Percentiles rank a stretch among this genome's conserved stretches.
These are phyloP conservation scores for Hetaerina titia DNA, from an alignment of 2,888 invertebrate species.

Conservation along the genomic window DNA sequence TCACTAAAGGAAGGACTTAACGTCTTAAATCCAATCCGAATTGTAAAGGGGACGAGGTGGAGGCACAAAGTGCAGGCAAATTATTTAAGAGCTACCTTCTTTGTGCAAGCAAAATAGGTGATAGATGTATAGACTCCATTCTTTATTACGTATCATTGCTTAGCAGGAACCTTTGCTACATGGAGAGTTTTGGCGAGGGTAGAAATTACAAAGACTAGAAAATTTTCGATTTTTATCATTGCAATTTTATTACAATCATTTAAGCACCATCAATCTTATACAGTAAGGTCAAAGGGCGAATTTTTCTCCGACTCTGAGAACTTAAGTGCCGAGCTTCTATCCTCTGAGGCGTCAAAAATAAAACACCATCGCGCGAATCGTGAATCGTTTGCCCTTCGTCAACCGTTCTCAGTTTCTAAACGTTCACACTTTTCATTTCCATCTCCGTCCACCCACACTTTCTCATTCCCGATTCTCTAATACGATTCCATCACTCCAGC, in stretches of 20 bases:
- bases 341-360: neutral
- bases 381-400: neutral
- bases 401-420: neutral
- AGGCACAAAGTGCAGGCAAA: neutral
- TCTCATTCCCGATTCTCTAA: neutral
- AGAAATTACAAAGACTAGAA: neutral
- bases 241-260: neutral
- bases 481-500: neutral
- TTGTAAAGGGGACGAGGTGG: neutral
- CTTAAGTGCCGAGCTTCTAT: neutral
- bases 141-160: neutral
- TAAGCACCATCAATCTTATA: neutral
- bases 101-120: too few relatives aligned
- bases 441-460: neutral
- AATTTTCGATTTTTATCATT: neutral
- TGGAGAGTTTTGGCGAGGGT: neutral
- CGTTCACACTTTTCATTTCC: neutral
- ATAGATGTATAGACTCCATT: too few relatives aligned
- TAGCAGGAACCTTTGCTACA: neutral
- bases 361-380: neutral
- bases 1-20: too few relatives aligned
- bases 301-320: neutral
- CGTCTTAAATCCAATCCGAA: too few relatives aligned
- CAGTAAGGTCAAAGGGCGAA: neutral
- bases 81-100: neutral